These are phyloP conservation scores for Rachycentron canadum DNA, from an alignment of 2,797 vertebrate genomes.

Conservation along the genomic window DNA sequence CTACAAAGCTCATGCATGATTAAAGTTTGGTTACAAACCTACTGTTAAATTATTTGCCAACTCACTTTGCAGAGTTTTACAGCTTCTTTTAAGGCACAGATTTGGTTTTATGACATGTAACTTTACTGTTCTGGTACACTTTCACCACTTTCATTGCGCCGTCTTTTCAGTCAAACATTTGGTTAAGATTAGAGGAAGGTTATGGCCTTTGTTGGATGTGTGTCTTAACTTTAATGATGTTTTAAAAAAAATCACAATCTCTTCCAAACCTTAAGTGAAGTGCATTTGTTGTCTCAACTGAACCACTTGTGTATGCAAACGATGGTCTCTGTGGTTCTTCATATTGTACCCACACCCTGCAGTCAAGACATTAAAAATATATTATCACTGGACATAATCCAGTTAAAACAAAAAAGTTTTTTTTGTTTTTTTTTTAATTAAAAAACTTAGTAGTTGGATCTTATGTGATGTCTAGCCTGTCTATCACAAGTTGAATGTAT, in stretches of 20 bases:
- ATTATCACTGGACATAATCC: not conserved
- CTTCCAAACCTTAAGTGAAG: not conserved
- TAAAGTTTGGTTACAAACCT: conserved; percentile 1
- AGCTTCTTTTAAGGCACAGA: not conserved
- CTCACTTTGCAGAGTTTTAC: not conserved
- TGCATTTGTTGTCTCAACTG: not conserved
- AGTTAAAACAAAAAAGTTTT: not conserved
- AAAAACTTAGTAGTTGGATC: not conserved
- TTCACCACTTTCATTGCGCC: not conserved
- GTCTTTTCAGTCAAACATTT: not conserved
- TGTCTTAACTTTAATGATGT: not conserved
- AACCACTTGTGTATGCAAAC: not conserved
- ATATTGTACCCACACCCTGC: not conserved
- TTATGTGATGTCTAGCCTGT: not conserved
- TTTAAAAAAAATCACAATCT: not conserved
- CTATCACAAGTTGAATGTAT: conserved; percentile 9
- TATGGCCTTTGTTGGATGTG: not conserved
- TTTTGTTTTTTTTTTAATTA: no score
- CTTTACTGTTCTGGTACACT: no score
- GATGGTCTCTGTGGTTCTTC: not conserved
- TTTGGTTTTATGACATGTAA: not conserved
- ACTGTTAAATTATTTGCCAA: not conserved
- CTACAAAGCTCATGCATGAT: not conserved
- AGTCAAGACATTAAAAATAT: conserved; percentile 1
- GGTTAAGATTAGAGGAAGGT: not conserved